These are phyloP conservation scores for Ophioninae sp. DNA, from an alignment of 2,888 invertebrate genomes.

Conservation along the genomic window DNA sequence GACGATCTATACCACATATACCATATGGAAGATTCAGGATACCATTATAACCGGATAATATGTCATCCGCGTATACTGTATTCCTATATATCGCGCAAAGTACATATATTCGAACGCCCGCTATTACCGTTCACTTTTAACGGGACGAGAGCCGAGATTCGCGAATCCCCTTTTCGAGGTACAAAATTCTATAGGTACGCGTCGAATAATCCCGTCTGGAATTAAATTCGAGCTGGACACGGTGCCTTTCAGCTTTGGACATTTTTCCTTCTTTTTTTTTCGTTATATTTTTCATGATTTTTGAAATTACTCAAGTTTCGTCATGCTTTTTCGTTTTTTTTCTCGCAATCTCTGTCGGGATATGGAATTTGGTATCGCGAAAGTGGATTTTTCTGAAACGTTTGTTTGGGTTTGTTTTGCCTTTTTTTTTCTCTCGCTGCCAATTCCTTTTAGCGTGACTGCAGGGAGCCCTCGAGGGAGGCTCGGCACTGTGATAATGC, in stretches of 20 bases:
- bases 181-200: slow-evolving; percentile 34
- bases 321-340: not conserved
- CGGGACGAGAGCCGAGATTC: slow-evolving; percentile 51
- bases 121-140: slow-evolving; percentile 59
- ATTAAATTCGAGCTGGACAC: slow-evolving; percentile 9
- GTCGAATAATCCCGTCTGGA: slow-evolving; percentile 17
- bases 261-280: not conserved
- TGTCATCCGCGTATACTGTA: slow-evolving; percentile 20
- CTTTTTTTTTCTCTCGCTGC: too few relatives aligned
- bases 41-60: slow-evolving; percentile 52
- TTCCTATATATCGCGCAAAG: slow-evolving; percentile 9
- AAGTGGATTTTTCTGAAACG: not conserved
- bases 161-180: slow-evolving; percentile 30
- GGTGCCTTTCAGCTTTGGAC: not conserved
- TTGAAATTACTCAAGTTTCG: too few relatives aligned
- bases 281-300: too few relatives aligned
- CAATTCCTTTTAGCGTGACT: not conserved
- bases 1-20: slow-evolving; percentile 2
- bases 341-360: not conserved
- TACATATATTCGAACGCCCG: slow-evolving; percentile 28
- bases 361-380: too few relatives aligned
- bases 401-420: not conserved
- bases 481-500: not conserved
- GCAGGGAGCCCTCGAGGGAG: not conserved
- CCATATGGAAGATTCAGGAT: slow-evolving; percentile 35